phyloP scores from a whole-genome alignment of 2,113 vertebrate genomes.

The Notothenia rossii region DNA sequence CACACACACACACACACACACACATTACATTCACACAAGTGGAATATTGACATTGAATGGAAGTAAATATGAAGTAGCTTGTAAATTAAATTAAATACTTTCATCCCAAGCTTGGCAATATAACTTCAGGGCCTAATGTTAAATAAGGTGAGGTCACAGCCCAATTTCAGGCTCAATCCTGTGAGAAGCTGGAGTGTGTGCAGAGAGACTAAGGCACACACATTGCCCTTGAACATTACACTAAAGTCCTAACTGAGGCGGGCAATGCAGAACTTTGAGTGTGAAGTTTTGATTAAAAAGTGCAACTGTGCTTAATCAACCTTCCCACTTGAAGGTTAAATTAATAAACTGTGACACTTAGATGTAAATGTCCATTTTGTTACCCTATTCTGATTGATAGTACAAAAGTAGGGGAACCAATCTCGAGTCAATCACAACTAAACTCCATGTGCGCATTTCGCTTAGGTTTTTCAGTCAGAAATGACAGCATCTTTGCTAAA shows the following conservation, averaged over 20 bases:
- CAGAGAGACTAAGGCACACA: background rate
- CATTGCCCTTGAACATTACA: slow-evolving; percentile 24
- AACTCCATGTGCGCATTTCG: background rate
- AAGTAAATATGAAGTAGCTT: slow-evolving; percentile 13
- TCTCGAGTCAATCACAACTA: background rate
- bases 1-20: no score
- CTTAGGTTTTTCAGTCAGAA: background rate
- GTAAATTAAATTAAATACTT: slow-evolving; percentile 34
- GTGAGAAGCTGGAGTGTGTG: background rate
- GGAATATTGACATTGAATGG: slow-evolving; percentile 41
- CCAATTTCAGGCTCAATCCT: slow-evolving; percentile 23
- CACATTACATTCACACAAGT: background rate
- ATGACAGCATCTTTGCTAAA: background rate
- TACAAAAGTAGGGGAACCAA: background rate
- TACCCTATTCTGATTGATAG: background rate
- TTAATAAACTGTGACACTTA: slow-evolving; percentile 25
- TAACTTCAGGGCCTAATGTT: slow-evolving; percentile 5
- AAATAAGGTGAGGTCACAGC: slow-evolving; percentile 20
- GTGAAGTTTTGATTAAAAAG: slow-evolving; percentile 1
- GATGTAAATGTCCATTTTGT: slow-evolving; percentile 9
- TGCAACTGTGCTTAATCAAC: slow-evolving; percentile 12
- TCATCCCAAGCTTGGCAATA: slow-evolving; percentile 1
- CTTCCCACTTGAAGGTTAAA: slow-evolving; percentile 4
- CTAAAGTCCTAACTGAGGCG: slow-evolving; percentile 6
- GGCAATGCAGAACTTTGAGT: slow-evolving; percentile 18